These are phyloP conservation scores for Thymallus thymallus DNA, from an alignment of 2,113 vertebrate genomes.

Conservation along the genomic window DNA sequence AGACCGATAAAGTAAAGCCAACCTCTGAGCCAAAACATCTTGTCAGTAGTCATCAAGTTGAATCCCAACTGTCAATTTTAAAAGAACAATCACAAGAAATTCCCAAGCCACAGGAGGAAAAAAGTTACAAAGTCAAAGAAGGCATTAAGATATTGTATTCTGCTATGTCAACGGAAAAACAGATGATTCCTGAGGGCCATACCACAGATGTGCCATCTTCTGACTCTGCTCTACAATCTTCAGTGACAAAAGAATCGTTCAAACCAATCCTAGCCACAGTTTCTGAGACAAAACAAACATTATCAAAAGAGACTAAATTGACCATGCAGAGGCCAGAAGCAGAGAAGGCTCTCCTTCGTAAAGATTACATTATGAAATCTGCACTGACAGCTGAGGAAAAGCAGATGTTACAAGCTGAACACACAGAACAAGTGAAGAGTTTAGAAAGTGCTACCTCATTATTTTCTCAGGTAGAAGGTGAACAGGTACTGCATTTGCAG, in stretches of 20 bases:
- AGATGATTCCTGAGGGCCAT: constrained; percentile 66
- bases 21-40: constrained; percentile 67
- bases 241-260: constrained; percentile 49
- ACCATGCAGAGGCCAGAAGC: constrained; percentile 52
- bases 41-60: constrained; percentile 70
- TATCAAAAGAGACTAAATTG: constrained; percentile 65
- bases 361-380: constrained; percentile 63
- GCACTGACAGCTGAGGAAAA: constrained; percentile 73
- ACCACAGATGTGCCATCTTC: constrained; percentile 53
- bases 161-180: constrained; percentile 67
- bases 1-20: constrained; percentile 44
- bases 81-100: constrained; percentile 71
- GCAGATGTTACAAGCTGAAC: constrained; percentile 65
- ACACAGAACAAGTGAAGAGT: constrained; percentile 53
- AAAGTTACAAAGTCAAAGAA: constrained; percentile 71
- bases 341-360: constrained; percentile 54
- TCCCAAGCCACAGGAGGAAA: constrained; percentile 60
- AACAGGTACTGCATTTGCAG: constrained; percentile 72
- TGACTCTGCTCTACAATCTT: constrained; percentile 57
- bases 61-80: constrained; percentile 65
- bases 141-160: constrained; percentile 74
- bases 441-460: constrained; percentile 60
- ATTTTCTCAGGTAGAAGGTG: constrained; percentile 61
- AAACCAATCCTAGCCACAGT: constrained; percentile 55
- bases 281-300: constrained; percentile 63